Evolutionary conservation across 2,797 vertebrate species (phyloP), one percentile per base, ranked within the genome.

Genomic region (Acomys russatus): DNA sequence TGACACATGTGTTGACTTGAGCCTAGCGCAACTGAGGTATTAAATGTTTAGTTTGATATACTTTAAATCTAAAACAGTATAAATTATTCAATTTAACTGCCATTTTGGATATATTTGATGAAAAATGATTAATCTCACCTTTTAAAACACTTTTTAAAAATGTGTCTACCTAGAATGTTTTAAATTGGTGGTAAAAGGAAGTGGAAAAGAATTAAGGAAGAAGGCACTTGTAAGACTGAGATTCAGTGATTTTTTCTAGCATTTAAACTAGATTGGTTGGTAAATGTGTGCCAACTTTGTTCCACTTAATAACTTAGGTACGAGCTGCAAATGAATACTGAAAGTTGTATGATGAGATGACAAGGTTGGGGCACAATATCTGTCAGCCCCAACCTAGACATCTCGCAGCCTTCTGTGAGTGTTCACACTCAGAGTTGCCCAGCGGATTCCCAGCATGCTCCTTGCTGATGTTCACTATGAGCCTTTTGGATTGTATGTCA

Each of bases 81-180:
- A 18, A 68, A 80, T 25, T 35, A 49, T 85, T 96, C 77, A 68
- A 71, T 35, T 63, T 64, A 28, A 95, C 28, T 93, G 68, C 3
- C 38, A 79, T 94, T 92, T 88, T 56, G 35, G 20, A 35, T 73
- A 35, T 59, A 71, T 35, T 91, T 70, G 18, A 38, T 76, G 83
- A 90, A 91, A 88, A 56, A 80, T 73, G 18, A 74, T 76, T 49
- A 56, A 86, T 44, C 80, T 94, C 20, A 68, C 22, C 22, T n/a
- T 74, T 88, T 88, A 56, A 56, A 56, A 56, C 54, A 66, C 44
- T 74, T 88, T 68, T 91, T 92, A 54, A 49, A 63, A 88, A 49
- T 44, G 17, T 49, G 15, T 76, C 56, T 49, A 23, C 28, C 17
- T 33, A 3, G 9, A 22, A 74, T 14, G 25, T 76, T 23, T 88